Evolutionary conservation across 2,113 vertebrate species (phyloP).

Genomic region (Tretioscincus oriximinensis): DNA sequence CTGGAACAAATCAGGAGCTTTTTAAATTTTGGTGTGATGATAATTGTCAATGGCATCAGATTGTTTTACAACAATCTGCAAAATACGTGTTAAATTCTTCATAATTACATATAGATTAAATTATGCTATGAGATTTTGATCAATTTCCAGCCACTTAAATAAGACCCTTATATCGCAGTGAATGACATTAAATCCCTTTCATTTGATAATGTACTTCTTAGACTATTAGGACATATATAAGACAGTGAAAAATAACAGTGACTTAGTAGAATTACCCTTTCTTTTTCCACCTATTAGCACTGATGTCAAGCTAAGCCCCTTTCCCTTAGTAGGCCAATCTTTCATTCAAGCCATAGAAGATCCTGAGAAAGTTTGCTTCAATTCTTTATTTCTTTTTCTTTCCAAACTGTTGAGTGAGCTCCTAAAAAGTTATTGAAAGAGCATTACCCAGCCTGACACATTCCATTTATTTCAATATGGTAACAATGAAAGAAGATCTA

Average conservation of each 20-base stretch:
- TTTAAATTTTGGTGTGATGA: constrained; percentile 24
- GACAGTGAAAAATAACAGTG: constrained; percentile 61
- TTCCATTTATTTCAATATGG: constrained; percentile 66
- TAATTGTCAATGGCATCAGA: constrained; percentile 35
- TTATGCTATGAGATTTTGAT: constrained; percentile 39
- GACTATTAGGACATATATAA: constrained; percentile 46
- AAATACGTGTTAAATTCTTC: constrained; percentile 32
- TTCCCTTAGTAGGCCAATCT: constrained; percentile 58
- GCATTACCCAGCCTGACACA: constrained; percentile 68
- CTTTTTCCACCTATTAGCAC: constrained; percentile 55
- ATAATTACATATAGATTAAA: constrained; percentile 42
- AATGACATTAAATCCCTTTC: constrained; percentile 47
- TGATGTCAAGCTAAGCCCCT: constrained; percentile 66
- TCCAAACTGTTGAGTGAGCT: constrained; percentile 54
- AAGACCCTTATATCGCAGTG: constrained; percentile 51
- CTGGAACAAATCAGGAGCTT: not conserved
- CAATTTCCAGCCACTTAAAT: constrained; percentile 37
- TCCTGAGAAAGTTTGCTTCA: constrained; percentile 70
- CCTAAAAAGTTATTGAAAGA: constrained; percentile 67
- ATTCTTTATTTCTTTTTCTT: constrained; percentile 58
- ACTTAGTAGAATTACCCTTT: constrained; percentile 51
- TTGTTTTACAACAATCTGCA: constrained; percentile 32
- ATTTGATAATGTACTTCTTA: constrained; percentile 57
- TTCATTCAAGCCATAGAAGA: constrained; percentile 62
- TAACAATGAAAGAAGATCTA: constrained; percentile 70